Evolutionary conservation across 2,113 vertebrate species (phyloP), one percentile per base, ranked within the genome.

Genomic region (Semnornis frantzii): DNA sequence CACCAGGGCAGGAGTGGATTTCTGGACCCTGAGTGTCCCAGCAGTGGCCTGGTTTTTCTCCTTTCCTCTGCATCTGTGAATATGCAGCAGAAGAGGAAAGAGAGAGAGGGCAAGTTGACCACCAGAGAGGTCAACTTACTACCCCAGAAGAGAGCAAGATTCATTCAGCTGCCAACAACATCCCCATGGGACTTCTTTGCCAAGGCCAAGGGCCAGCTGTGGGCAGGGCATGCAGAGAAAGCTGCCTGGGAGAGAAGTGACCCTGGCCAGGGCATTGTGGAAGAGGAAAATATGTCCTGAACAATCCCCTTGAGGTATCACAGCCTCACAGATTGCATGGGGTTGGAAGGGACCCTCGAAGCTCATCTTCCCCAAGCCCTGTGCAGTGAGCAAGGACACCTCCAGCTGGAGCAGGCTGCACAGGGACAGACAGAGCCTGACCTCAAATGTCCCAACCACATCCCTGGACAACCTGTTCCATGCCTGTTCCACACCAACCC

Each of bases 241-340:
- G 57, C n/a, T 46, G 42, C 9, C 58, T 28, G n/a, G 33, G 39
- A 62, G 17, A 48, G 66, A 73, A 27, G 31, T 15, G 31, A 54
- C 42, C 13, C 23, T 3, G 6, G 6, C 24, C 12, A 25, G 33
- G 34, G n/a, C 0, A 0, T 18, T 55, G 8, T 9, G 19, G 66
- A 37, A 75, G 21, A 91, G 5, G 27, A 37, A 60, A 33, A 48
- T 10, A 54, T 7, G 39, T 44, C 11, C 12, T 23, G 28, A 20
- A 33, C 0, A 0, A 87, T 44, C 37, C 42, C 33, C 31, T 18
- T 50, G 80, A 54, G 52, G 27, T 25, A 14, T 1, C 17, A 6
- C 15, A 50, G 48, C 20, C 20, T 21, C 46, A 48, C 46, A 48
- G 46, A 20, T 48, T 48, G 46, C 48, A 50, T 50, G 20, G 48